Evolutionary conservation across 1,140 invertebrate species (phyloP).

Genomic region (Dendrolimus punctatus): DNA sequence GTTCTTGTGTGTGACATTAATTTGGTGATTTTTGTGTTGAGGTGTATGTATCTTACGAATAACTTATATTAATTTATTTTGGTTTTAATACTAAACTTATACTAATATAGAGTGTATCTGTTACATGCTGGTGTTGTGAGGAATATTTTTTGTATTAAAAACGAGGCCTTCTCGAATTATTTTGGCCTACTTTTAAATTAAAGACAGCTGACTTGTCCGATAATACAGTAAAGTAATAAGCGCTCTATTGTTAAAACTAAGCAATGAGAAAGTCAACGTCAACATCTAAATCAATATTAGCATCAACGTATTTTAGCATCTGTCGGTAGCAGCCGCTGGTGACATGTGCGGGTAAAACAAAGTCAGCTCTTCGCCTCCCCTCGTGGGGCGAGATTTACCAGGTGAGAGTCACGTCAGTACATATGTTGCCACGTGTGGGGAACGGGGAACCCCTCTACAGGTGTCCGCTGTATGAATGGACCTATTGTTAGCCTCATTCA

Average conservation of each 20-base stretch:
- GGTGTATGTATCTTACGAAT: no score
- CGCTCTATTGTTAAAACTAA: not conserved
- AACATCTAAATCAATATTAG: constrained; percentile 54
- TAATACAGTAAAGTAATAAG: no score
- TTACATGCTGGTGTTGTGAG: no score
- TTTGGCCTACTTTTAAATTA: no score
- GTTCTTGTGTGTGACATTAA: no score
- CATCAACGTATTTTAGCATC: constrained; percentile 68
- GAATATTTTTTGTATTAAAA: no score
- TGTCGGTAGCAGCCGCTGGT: constrained; percentile 62
- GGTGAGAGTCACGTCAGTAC: constrained; percentile 48
- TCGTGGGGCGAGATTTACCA: constrained; percentile 57
- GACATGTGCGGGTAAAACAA: constrained; percentile 61
- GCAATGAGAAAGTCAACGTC: constrained; percentile 4
- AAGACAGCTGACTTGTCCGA: no score
- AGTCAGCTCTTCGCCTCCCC: constrained; percentile 34
- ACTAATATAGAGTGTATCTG: no score
- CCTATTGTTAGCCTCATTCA: constrained; percentile 35
- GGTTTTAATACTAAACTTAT: no score
- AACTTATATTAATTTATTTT: no score
- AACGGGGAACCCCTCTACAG: constrained; percentile 60
- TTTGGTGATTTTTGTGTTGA: no score
- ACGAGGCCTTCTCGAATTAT: no score
- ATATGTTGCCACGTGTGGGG: constrained; percentile 64
- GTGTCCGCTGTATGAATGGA: constrained; percentile 49